Conservation (phyloP, 64 coral and sea anemone species). For the Stichodactyla helianthus region DNA sequence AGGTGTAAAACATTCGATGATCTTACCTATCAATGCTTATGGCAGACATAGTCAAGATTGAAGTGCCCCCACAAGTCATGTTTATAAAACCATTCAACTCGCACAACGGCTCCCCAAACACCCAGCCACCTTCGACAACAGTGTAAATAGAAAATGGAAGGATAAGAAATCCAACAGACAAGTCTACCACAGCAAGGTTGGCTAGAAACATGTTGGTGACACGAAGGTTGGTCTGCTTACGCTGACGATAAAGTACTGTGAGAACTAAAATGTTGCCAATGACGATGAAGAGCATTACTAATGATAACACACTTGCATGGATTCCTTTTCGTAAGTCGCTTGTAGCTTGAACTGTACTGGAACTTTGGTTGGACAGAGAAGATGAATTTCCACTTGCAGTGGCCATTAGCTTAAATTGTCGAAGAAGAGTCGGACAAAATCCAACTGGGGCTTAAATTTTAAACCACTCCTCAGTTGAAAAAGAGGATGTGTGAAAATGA, state of each 20-base stretch:
- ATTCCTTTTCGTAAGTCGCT: constrained; percentile 8
- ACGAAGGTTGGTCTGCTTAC: constrained; percentile 58
- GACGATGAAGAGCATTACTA: constrained; percentile 28
- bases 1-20: not conserved
- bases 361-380: not conserved
- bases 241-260: constrained; percentile 65
- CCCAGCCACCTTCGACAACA: constrained; percentile 25
- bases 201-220: constrained; percentile 84
- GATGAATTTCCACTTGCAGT: not conserved
- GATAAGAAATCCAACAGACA: constrained; percentile 60
- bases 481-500: not conserved
- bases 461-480: not conserved
- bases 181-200: constrained; percentile 79
- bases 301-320: not conserved
- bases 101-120: constrained; percentile 49
- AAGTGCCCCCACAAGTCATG: constrained; percentile 69
- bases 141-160: constrained; percentile 72
- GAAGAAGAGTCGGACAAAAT: not conserved
- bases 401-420: not conserved
- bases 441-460: not conserved
- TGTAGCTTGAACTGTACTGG: not conserved
- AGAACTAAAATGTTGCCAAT: constrained; percentile 72
- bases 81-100: constrained; percentile 90
- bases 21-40: constrained; percentile 92
- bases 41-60: constrained; percentile 85